A percentile compares a stretch with the other conserved stretches of the same genome.
Conservation (phyloP, 1,140 invertebrate species). For the Drosophila persimilis region DNA sequence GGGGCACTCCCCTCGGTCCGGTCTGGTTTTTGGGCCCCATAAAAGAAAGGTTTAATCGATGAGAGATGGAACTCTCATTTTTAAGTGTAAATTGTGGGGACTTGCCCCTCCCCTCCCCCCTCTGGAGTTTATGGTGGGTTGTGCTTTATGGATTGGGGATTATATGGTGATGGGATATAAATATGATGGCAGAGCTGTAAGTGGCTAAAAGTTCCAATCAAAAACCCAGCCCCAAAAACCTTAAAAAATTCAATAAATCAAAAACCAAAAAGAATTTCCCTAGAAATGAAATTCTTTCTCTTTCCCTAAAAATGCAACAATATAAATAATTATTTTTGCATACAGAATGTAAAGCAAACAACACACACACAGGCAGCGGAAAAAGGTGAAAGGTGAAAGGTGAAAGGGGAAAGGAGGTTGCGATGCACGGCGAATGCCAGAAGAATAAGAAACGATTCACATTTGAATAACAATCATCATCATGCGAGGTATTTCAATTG, state of each 20-base stretch:
- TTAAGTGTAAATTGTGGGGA: conserved; percentile 68
- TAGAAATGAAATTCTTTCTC: not conserved
- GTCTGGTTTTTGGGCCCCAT: conserved; percentile 39
- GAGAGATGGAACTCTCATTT: conserved; percentile 55
- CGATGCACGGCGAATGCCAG: conserved; percentile 52
- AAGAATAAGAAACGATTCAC: conserved; percentile 64
- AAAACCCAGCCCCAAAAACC: no score
- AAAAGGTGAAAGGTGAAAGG: not conserved
- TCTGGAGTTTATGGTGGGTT: conserved; percentile 33
- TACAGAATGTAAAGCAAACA: conserved; percentile 76
- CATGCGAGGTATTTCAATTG: conserved; percentile 76
- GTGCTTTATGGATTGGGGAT: conserved; percentile 8
- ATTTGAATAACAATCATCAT: conserved; percentile 80
- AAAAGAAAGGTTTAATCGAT: conserved; percentile 80
- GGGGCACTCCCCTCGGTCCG: no score
- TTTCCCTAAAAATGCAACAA: conserved; percentile 57
- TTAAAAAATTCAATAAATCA: no score
- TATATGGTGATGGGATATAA: not conserved
- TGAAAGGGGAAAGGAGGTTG: not conserved
- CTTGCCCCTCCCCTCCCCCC: conserved; percentile 37
- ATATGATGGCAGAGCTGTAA: no score
- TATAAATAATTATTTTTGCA: conserved; percentile 82
- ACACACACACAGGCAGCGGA: conserved; percentile 28
- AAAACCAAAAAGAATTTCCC: conserved; percentile 12
- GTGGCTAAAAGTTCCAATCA: no score